A percentile compares a stretch with the other conserved stretches of the same genome.
These are phyloP conservation scores for Thyatira batis DNA, from an alignment of 2,888 invertebrate genomes.

Conservation along the genomic window DNA sequence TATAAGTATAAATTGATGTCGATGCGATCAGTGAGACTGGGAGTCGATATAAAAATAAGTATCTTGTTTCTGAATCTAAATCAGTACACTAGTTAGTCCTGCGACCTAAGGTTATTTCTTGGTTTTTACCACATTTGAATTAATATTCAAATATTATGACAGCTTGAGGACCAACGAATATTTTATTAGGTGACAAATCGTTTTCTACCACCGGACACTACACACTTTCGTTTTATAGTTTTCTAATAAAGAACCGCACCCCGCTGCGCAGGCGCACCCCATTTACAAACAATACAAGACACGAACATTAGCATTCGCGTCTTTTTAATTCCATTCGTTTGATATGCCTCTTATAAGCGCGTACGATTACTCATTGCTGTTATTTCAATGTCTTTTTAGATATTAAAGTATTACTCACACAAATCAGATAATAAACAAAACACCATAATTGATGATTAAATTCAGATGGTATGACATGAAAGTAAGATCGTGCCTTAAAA, in stretches of 20 bases:
- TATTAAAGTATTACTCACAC: slow-evolving; percentile 56
- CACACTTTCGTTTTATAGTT: slow-evolving; percentile 32
- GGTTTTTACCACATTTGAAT: too few species aligned
- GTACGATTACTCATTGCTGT: slow-evolving; percentile 19
- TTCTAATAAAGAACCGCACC: slow-evolving; percentile 51
- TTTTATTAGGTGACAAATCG: slow-evolving; percentile 26
- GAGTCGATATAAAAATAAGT: background rate
- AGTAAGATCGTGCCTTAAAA: slow-evolving; percentile 76
- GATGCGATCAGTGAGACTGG: slow-evolving; percentile 10
- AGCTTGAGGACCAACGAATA: background rate
- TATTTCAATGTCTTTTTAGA: slow-evolving; percentile 30
- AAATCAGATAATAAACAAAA: slow-evolving; percentile 73
- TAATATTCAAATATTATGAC: background rate
- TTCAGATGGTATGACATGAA: slow-evolving; percentile 75
- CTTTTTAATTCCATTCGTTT: slow-evolving; percentile 37
- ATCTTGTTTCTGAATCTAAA: background rate
- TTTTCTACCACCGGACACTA: slow-evolving; percentile 23
- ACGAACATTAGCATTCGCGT: slow-evolving; percentile 45
- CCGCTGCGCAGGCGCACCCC: slow-evolving; percentile 56
- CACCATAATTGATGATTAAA: slow-evolving; percentile 77
- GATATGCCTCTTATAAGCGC: slow-evolving; percentile 29
- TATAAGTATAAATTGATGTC: slow-evolving; percentile 22
- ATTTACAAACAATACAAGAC: slow-evolving; percentile 72
- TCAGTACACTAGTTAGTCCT: too few species aligned
- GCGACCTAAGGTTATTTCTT: too few species aligned